These are phyloP conservation scores for Galleria mellonella DNA, from an alignment of 1,140 invertebrate genomes.

Conservation along the genomic window DNA sequence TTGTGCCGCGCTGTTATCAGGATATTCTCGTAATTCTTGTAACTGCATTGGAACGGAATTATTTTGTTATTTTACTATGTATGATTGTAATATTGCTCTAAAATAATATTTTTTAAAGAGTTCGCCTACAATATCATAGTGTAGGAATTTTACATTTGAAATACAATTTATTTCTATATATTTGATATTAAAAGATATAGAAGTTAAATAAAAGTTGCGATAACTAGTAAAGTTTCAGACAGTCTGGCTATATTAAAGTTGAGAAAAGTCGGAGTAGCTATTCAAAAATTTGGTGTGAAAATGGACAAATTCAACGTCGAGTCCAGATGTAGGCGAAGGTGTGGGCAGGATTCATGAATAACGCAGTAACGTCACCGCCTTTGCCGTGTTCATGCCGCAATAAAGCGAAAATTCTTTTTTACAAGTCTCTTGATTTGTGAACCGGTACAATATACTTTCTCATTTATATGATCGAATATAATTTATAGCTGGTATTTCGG, in stretches of 20 bases:
- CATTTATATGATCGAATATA: constrained; percentile 13
- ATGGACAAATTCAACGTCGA: constrained; percentile 40
- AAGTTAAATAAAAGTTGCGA: not conserved
- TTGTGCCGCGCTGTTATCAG: not conserved
- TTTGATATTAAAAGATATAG: too few species aligned
- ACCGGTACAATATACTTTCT: constrained; percentile 7
- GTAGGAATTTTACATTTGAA: too few species aligned
- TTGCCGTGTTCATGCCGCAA: constrained; percentile 38
- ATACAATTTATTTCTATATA: too few species aligned
- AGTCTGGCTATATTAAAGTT: constrained; percentile 4
- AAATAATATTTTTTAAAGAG: too few species aligned
- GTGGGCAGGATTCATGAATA: constrained; percentile 45
- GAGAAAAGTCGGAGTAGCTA: constrained; percentile 13
- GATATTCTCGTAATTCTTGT: constrained; percentile 1
- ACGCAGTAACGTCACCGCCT: constrained; percentile 43
- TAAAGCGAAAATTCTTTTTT: constrained; percentile 41
- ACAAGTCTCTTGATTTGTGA: constrained; percentile 25
- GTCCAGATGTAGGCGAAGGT: constrained; percentile 30
- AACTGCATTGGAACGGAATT: too few species aligned
- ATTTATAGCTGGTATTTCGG: constrained; percentile 15
- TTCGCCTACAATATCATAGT: too few species aligned
- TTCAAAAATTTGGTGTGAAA: constrained; percentile 36
- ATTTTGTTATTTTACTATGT: too few species aligned
- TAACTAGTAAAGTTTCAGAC: constrained; percentile 20
- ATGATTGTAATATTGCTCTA: too few species aligned